These are phyloP conservation scores for Cantharis rustica DNA, from an alignment of 2,888 invertebrate species.

Conservation along the genomic window DNA sequence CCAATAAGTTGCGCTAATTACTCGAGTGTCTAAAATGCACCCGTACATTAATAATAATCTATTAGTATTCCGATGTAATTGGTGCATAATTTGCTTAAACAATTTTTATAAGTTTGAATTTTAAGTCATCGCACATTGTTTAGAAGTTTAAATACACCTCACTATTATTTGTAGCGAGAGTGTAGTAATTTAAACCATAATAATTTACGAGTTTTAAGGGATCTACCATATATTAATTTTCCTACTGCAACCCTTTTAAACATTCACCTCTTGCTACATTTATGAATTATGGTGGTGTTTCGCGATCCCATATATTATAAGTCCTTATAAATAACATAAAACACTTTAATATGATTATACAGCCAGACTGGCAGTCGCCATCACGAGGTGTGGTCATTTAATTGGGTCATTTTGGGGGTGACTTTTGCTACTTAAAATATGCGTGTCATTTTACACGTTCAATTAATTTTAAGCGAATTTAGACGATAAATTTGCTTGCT, in stretches of 20 bases:
- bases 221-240: conserved; percentile 27
- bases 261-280: conserved; percentile 27
- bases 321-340: conserved; percentile 21
- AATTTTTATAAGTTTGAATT: background rate
- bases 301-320: conserved; percentile 23
- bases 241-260: conserved; percentile 27
- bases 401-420: conserved; percentile 31
- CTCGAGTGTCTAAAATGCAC: background rate
- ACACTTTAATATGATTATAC: conserved; percentile 19
- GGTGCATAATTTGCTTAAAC: background rate
- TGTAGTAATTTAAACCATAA: conserved; percentile 15
- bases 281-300: conserved; percentile 25
- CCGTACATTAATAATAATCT: too few species aligned
- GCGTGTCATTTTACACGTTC: conserved; percentile 1
- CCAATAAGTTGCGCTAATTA: background rate
- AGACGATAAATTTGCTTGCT: background rate
- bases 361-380: conserved; percentile 24
- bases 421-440: conserved; percentile 1
- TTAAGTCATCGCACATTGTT: background rate
- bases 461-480: background rate
- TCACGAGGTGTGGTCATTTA: conserved; percentile 28
- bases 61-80: background rate
- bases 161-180: background rate
- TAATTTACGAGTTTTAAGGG: conserved; percentile 25
- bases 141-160: background rate